Percentiles rank a stretch among this genome's conserved stretches.
Evolutionary conservation across 2,888 invertebrate species (phyloP).

Genomic region (Theretra japonica): DNA sequence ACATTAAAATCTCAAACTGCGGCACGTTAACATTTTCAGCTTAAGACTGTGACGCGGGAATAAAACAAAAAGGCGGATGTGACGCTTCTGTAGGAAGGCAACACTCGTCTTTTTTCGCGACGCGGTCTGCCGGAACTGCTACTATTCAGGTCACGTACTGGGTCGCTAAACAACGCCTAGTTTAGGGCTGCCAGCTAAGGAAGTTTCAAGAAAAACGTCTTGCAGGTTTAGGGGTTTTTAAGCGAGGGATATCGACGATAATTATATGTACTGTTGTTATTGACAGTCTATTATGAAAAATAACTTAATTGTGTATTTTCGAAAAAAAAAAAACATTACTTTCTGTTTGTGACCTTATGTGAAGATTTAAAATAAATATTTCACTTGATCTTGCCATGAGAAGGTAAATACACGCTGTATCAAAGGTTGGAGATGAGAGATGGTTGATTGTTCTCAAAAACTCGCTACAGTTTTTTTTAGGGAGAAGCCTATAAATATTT

Average conservation of each 20-base stretch:
- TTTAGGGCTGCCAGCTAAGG: conserved; percentile 28
- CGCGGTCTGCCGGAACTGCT: conserved; percentile 20
- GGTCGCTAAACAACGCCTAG: conserved; percentile 45
- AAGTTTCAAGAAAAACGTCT: not conserved
- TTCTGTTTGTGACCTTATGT: too few relatives aligned
- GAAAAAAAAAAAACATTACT: too few relatives aligned
- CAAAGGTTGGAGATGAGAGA: too few relatives aligned
- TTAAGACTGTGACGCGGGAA: conserved; percentile 18
- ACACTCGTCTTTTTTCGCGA: conserved; percentile 31
- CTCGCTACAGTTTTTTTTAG: too few relatives aligned
- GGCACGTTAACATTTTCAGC: conserved; percentile 22
- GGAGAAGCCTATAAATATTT: too few relatives aligned
- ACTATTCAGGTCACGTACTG: conserved; percentile 47
- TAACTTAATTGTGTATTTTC: too few relatives aligned
- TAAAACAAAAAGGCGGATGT: conserved; percentile 29
- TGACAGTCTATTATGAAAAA: too few relatives aligned
- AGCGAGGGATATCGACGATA: too few relatives aligned
- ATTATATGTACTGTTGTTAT: too few relatives aligned
- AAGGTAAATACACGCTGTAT: too few relatives aligned
- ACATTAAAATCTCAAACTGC: conserved; percentile 3
- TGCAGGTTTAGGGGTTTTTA: not conserved
- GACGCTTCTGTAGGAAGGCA: conserved; percentile 29
- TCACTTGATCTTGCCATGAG: too few relatives aligned
- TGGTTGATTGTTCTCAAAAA: not conserved
- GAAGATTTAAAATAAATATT: too few relatives aligned